Base-by-base conservation (phyloP, 2,888 invertebrate genomes). In the Mayetiola destructor region DNA sequence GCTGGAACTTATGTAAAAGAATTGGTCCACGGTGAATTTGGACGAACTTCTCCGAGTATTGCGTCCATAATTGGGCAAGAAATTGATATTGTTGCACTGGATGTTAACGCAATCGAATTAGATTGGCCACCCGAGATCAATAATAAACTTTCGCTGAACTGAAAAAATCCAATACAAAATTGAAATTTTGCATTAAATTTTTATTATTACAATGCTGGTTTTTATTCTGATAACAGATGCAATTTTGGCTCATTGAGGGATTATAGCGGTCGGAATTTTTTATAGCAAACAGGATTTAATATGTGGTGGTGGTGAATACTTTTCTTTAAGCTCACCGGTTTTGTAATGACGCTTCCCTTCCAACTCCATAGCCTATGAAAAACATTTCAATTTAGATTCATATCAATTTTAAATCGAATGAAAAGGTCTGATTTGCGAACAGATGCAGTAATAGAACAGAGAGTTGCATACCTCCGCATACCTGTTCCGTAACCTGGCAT, bases 1-100 rank as follows among this genome's bases (percentile, higher is more conserved):
- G 95, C 95, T 10, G 95, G 95, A 40, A 92, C 94, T 37, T 99
- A 99, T 69, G 82, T 99, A 1, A 99, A 99, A 73, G 97, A 99
- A 75, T 90, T 97, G 75, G 88, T 91, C 20, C 94, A 97, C 73
- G 92, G 96, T 3, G 97, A 99, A 75, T 87, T 95, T 68, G 88
- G 90, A 1, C 77, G 97, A 62, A 93, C 94, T 0, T 69, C 67
- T 10, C 97, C 97, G 0, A 83, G 80, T 64, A 73, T 96, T 27
- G 73, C 80, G 1, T 77, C 79, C 20, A 73, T 91, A 40, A 73
- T 93, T 36, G 80, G 80, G 0, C 72, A 74, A 29, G 76, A 78
- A 29, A 80, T 88, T 6, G 97, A 97, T 70, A 88, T 99, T 63
- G 74, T 93, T n/a, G 87, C 92, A 35, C 74, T 97, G 6, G 96